Percentiles rank a stretch among this genome's conserved stretches.
Conservation (phyloP, 2,888 invertebrate species). For the Ophion ellenae region DNA sequence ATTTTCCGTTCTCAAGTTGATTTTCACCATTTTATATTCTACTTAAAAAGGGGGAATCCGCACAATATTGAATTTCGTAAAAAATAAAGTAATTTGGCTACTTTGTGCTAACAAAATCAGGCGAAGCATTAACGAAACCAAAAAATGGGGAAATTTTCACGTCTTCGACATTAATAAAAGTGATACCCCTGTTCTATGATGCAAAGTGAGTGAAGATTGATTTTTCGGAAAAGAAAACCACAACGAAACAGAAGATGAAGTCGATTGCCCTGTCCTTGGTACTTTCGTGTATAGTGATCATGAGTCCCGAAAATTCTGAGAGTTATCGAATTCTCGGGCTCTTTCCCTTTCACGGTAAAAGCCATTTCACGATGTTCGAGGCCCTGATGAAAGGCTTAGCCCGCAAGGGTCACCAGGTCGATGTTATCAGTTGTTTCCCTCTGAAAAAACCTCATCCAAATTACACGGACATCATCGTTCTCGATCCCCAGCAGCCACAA, state of each 20-base stretch:
- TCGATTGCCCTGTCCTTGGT: neutral
- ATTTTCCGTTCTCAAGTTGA: no score
- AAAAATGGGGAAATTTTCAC: no score
- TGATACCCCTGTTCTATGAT: neutral
- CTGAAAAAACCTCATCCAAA: constrained; percentile 65
- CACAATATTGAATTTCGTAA: no score
- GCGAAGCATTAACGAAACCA: no score
- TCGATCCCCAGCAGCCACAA: constrained; percentile 35
- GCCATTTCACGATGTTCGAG: constrained; percentile 84
- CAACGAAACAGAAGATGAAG: constrained; percentile 10
- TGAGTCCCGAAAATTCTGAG: constrained; percentile 51
- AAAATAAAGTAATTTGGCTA: no score
- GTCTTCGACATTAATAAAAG: neutral
- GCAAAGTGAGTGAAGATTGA: no score
- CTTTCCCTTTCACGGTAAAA: constrained; percentile 83
- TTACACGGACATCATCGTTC: constrained; percentile 65
- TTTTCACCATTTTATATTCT: no score
- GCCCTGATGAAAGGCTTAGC: constrained; percentile 82
- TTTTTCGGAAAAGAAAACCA: neutral
- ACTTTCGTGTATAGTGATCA: constrained; percentile 4
- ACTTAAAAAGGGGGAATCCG: no score
- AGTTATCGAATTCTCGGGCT: constrained; percentile 77
- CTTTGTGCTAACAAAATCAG: no score
- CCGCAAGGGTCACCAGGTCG: constrained; percentile 82
- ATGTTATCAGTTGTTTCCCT: constrained; percentile 71